Evolutionary conservation across 2,888 invertebrate genomes (phyloP), one percentile per base, ranked within the genome.

Genomic region (Cryptocephalus primarius): DNA sequence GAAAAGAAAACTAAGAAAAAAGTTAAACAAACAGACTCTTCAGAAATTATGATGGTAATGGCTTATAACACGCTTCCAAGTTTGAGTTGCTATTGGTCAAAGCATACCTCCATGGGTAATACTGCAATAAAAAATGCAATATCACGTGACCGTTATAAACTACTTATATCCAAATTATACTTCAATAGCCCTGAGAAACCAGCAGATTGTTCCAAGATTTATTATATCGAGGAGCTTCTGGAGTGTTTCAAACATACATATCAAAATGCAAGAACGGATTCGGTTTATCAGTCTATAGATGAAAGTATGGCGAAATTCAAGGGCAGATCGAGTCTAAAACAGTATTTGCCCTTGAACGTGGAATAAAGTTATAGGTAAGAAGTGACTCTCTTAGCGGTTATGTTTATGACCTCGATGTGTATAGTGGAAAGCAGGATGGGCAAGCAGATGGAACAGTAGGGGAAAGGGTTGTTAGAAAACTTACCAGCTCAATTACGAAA

Each of bases 351-450:
- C 8, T n/a, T 44, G 8, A 52, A 46, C 44, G 54, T n/a, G 50
- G 51, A 9, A 45, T 54, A 33, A 55, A 53, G 40, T 36, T 51
- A 9, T 55, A 50, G 44, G 22, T 22, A 12, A 40, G 53, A 9
- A 51, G 48, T 39, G 53, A 51, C 42, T 46, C 51, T 34, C 13
- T 32, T 9, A 45, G 45, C 9, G 49, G 53, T 9, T 53, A 53
- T 48, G 43, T 49, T 14, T 49, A 54, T 40, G 49, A 49, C 42
- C 10, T 49, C 22, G 51, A 51, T 41, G 48, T 54, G 40, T 53
- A 53, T 36, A 42, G 45, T 41, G 48, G 53, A 38, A 52, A 53
- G 38, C 45, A 51, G 14, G 46, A 32, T 41, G 40, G 14, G 14
- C 11, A 31, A 39, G 33, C 33, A 8, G 43, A 47, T 40, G 40